Percentiles rank a stretch among this genome's conserved stretches.
Conservation (phyloP, 2,113 vertebrate species). For the Campylomormyrus numenius region DNA sequence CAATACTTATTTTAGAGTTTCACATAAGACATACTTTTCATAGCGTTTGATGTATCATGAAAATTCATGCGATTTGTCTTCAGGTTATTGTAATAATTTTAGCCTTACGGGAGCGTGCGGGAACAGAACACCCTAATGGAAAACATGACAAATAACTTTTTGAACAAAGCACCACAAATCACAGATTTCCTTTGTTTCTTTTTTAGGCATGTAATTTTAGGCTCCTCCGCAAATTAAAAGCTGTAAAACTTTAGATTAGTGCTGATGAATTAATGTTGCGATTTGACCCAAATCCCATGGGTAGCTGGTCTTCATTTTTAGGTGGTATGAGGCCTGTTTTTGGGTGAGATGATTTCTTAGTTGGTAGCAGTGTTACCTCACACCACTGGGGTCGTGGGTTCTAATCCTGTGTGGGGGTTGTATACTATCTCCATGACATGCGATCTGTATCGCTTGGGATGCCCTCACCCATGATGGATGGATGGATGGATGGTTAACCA, state of each 20-base stretch:
- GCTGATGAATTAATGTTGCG: not conserved
- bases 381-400: not conserved
- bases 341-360: not conserved
- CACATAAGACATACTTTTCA: not conserved
- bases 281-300: not conserved
- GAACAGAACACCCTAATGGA: not conserved
- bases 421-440: not conserved
- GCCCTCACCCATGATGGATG: not conserved
- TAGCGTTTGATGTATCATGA: conserved; percentile 7
- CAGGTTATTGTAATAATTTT: conserved; percentile 8
- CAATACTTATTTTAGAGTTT: conserved; percentile 6
- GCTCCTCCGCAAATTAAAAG: not conserved
- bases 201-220: not conserved
- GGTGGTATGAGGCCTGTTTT: not conserved
- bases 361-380: not conserved
- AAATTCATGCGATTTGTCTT: conserved; percentile 8
- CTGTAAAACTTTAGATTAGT: conserved; percentile 2
- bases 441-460: not conserved
- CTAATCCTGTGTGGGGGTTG: not conserved
- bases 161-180: not conserved
- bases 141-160: not conserved
- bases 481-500: not conserved
- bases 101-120: not conserved
- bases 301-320: not conserved
- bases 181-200: not conserved